Conservation (phyloP, 1,140 invertebrate species). For the Cyclargus thomasi region DNA sequence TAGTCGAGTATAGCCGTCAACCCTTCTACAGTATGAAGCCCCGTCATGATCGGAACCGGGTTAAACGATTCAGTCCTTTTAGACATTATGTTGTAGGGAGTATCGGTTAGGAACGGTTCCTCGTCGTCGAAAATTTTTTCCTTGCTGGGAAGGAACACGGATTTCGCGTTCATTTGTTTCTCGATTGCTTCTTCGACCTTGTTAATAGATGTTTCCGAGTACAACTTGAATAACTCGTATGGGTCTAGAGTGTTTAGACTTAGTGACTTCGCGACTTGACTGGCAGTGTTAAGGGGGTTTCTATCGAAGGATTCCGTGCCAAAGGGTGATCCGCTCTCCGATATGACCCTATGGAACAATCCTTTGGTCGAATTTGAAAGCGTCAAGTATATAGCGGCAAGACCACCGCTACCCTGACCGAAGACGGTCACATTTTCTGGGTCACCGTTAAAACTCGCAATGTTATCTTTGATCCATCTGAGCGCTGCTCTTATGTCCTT, state of each 20-base stretch:
- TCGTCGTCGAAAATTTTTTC: slow-evolving; percentile 63
- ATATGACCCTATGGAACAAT: slow-evolving; percentile 75
- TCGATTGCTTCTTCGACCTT: slow-evolving; percentile 57
- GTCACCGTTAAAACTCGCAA: slow-evolving; percentile 80
- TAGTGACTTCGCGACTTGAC: slow-evolving; percentile 55
- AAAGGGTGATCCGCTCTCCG: slow-evolving; percentile 51
- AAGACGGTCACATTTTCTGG: slow-evolving; percentile 77
- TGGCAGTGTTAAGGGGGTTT: slow-evolving; percentile 47
- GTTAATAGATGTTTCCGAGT: slow-evolving; percentile 37
- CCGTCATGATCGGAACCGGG: slow-evolving; percentile 70
- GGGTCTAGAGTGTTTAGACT: slow-evolving; percentile 44
- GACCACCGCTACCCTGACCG: slow-evolving; percentile 79
- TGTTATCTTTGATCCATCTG: slow-evolving; percentile 80
- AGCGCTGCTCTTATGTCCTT: slow-evolving; percentile 79
- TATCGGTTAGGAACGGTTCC: slow-evolving; percentile 69
- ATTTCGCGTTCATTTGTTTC: slow-evolving; percentile 59
- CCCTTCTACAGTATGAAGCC: slow-evolving; percentile 64
- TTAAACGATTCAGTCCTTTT: slow-evolving; percentile 40
- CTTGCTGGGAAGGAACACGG: slow-evolving; percentile 67
- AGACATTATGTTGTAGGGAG: slow-evolving; percentile 65
- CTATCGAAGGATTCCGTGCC: slow-evolving; percentile 53
- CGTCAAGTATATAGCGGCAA: slow-evolving; percentile 75
- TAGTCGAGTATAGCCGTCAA: slow-evolving; percentile 57
- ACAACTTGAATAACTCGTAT: slow-evolving; percentile 47
- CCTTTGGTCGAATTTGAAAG: slow-evolving; percentile 77